Evolutionary conservation across 2,888 invertebrate species (phyloP).

Genomic region (Acanthosepion lycidas): DNA sequence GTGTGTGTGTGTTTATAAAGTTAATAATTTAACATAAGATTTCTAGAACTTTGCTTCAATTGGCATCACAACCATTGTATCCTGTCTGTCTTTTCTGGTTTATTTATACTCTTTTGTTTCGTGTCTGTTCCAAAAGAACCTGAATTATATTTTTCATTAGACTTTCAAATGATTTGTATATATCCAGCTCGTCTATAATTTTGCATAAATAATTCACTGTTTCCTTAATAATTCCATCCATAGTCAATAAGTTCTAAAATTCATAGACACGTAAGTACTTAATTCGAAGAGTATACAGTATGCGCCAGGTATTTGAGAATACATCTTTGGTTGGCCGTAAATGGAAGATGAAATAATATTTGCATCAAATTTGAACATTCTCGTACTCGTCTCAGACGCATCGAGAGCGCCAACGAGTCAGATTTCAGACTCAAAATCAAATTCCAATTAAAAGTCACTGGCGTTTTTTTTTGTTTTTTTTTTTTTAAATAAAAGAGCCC

Average conservation of each 20-base stretch:
- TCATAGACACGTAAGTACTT: neutral
- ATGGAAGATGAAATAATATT: no score
- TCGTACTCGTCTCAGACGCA: no score
- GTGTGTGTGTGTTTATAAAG: neutral
- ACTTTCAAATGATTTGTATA: conserved; percentile 11
- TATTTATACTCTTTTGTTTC: neutral
- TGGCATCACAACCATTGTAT: neutral
- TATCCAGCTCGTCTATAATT: neutral
- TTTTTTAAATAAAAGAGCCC: no score
- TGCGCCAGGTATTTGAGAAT: neutral
- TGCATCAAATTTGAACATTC: no score
- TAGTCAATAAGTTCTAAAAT: neutral
- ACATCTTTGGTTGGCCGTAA: no score
- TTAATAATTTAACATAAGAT: neutral
- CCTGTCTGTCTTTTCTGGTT: neutral
- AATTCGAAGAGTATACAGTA: neutral
- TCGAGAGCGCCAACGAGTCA: no score
- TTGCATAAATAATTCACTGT: neutral
- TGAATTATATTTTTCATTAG: conserved; percentile 22
- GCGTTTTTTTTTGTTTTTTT: no score
- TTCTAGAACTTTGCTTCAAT: neutral
- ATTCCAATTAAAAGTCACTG: no score
- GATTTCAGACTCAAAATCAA: no score
- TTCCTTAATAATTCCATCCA: neutral
- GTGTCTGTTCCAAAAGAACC: neutral